phyloP scores from a whole-genome alignment of 2,888 invertebrate genomes.

The Pseudococcus longispinus region DNA sequence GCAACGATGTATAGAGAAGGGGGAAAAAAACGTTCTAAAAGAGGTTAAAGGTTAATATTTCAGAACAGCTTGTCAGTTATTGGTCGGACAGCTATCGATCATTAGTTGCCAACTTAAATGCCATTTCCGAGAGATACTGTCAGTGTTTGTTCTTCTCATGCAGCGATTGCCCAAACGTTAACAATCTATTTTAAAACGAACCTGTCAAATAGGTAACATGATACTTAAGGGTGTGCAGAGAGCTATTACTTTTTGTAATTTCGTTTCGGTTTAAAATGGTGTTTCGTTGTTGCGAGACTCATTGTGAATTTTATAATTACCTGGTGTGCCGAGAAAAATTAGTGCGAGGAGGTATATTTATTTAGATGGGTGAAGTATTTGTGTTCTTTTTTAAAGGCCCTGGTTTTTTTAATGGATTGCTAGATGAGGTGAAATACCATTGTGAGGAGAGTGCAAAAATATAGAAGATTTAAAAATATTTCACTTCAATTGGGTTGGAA shows the following conservation, averaged over 20 bases:
- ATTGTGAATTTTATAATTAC: conserved; percentile 24
- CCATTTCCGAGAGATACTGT: conserved; percentile 44
- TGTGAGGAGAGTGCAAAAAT: not conserved
- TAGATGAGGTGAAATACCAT: not conserved
- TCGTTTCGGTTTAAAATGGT: not conserved
- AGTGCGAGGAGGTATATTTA: not conserved
- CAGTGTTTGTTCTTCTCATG: conserved; percentile 15
- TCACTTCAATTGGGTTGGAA: no score
- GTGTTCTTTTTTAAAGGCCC: not conserved
- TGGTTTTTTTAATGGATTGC: not conserved
- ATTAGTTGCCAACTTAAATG: conserved; percentile 40
- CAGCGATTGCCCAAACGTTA: conserved; percentile 11
- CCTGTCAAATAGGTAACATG: conserved; percentile 40
- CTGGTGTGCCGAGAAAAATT: not conserved
- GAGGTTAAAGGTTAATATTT: conserved; percentile 43
- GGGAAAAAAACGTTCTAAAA: not conserved
- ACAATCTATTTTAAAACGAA: conserved; percentile 38
- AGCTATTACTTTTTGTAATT: conserved; percentile 26
- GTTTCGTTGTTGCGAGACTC: not conserved
- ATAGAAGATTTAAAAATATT: no score
- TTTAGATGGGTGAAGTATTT: not conserved
- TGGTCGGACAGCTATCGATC: conserved; percentile 41
- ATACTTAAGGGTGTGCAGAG: conserved; percentile 27
- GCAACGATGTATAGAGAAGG: not conserved
- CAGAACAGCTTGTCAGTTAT: conserved; percentile 39